A percentile compares a stretch with the other conserved stretches of the same genome.
These are phyloP conservation scores for Trisateles emortualis DNA, from an alignment of 2,888 invertebrate species.

Conservation along the genomic window DNA sequence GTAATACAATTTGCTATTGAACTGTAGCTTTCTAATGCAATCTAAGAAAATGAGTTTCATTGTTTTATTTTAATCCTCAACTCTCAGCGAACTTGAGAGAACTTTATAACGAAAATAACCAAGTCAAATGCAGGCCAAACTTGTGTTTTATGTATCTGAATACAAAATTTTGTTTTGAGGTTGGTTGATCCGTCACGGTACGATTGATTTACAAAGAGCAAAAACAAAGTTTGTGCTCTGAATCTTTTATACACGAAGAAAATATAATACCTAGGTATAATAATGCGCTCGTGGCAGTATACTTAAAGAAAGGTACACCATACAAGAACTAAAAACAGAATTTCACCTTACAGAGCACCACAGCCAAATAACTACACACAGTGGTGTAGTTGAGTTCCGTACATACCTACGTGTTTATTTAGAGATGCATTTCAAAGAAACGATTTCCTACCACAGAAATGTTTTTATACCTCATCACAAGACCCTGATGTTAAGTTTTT, in stretches of 20 bases:
- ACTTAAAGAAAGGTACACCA: no score
- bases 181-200: background rate
- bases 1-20: slow-evolving; percentile 8
- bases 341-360: no score
- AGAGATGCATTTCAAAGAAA: no score
- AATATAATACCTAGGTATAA: no score
- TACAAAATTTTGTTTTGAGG: background rate
- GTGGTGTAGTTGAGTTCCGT: no score
- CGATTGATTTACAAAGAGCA: background rate
- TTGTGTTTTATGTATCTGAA: background rate
- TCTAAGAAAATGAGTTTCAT: background rate
- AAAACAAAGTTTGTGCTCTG: background rate
- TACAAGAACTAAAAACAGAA: no score
- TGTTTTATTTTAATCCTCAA: background rate
- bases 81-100: background rate
- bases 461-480: no score
- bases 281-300: no score
- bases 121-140: background rate
- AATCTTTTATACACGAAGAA: background rate
- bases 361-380: no score
- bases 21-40: slow-evolving; percentile 11
- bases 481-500: no score
- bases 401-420: no score
- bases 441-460: no score
- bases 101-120: background rate